Evolutionary conservation across 2,113 vertebrate species (phyloP), one percentile per base, ranked within the genome.

Genomic region (Theristicus caerulescens): DNA sequence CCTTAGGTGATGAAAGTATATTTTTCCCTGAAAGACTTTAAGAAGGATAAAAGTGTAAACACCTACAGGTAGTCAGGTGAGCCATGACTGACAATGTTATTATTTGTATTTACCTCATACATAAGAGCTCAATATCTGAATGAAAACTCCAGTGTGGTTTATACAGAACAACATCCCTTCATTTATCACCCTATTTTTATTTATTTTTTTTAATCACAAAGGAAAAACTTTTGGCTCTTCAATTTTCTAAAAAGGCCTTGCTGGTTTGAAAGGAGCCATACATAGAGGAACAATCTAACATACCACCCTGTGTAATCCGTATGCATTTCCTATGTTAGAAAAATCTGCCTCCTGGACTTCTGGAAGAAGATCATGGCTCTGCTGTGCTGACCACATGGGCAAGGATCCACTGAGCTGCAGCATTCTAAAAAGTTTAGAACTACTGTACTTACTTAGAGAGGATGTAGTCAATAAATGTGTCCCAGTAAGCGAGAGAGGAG

Each of bases 271-370:
- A 88, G 29, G 18, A 58, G 5, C 7, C 31, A 18, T 1, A 31
- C 29, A 47, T 1, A 42, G 17, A 69, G 16, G 20, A 84, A 38
- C 9, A 49, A 5, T 44, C 29, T 38, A 34, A 17, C 6, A 14
- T 6, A 9, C 1, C 3, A 42, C 2, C 2, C 9, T 11, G 1
- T 27, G 40, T 51, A 36, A 46, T 51, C 11, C 10, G 10, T 31
- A 18, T 21, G 25, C 17, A 27, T 40, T 58, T 80, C 29, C 22
- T 59, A 1, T 7, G 3, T 7, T 55, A 29, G 36, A 61, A 76
- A 78, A 70, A 66, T 15, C 51, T 65, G 4, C 24, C 36, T 44
- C 32, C 38, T 44, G 24, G 25, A 26, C 15, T 47, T 18, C 13
- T n/a, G 54, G 61, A 17, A 54, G 26, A 78, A 69, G 21, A 27